Percentiles rank a stretch among this genome's conserved stretches.
These are phyloP conservation scores for Setophaga petechia DNA, from an alignment of 2,113 vertebrate genomes.

Conservation along the genomic window DNA sequence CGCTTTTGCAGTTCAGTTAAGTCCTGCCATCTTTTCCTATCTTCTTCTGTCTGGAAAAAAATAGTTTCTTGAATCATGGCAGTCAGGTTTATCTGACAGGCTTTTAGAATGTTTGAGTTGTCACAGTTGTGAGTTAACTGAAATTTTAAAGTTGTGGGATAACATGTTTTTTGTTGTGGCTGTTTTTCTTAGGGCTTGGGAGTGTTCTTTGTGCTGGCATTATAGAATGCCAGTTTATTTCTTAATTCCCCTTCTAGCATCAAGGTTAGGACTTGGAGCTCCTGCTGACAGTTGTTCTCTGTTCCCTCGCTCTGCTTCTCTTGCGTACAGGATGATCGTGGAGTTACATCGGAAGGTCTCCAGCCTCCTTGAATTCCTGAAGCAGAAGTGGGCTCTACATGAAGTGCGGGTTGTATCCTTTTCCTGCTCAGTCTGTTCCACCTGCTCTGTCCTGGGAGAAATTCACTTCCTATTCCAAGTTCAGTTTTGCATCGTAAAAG, in stretches of 20 bases:
- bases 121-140: background rate
- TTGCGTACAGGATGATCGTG: constrained; percentile 89
- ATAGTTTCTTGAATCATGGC: background rate
- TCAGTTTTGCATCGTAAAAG: background rate
- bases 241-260: background rate
- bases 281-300: background rate
- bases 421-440: background rate
- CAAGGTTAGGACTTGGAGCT: background rate
- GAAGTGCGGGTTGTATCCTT: constrained; percentile 97
- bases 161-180: background rate
- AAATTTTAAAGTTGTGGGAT: background rate
- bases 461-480: background rate
- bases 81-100: background rate
- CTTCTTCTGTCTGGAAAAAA: background rate
- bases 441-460: background rate
- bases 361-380: constrained; percentile 96
- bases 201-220: background rate
- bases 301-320: background rate
- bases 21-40: background rate
- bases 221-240: background rate
- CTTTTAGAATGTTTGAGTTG: background rate
- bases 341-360: constrained; percentile 97
- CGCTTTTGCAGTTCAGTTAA: background rate
- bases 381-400: constrained; percentile 95
- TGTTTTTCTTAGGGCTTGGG: background rate